Evolutionary conservation across 1,140 invertebrate species (phyloP).

Genomic region (Procambarus clarkii): DNA sequence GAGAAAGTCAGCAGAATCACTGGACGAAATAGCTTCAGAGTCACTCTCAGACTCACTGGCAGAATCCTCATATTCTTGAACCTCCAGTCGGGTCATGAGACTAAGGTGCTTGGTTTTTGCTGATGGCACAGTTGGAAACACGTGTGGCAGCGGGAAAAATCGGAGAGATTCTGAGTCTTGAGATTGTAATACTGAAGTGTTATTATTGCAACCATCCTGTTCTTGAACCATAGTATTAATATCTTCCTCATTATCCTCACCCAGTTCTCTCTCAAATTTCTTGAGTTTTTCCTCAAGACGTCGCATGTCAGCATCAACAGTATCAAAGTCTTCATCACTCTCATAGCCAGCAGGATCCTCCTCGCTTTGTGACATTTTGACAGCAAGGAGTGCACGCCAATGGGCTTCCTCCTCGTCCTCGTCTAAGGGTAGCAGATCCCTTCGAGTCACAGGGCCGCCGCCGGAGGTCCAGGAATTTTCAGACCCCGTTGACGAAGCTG

Average conservation of each 20-base stretch:
- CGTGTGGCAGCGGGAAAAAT: conserved; percentile 40
- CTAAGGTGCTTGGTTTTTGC: conserved; percentile 70
- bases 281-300: conserved; percentile 70
- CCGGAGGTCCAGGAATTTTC: conserved; percentile 58
- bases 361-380: conserved; percentile 48
- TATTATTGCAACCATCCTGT: background rate
- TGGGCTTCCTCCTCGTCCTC: conserved; percentile 62
- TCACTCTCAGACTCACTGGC: conserved; percentile 55
- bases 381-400: conserved; percentile 59
- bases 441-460: conserved; percentile 58
- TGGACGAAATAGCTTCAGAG: conserved; percentile 46
- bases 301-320: conserved; percentile 69
- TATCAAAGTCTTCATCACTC: conserved; percentile 70
- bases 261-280: conserved; percentile 66
- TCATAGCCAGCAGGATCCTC: conserved; percentile 56
- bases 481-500: conserved; percentile 53
- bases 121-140: conserved; percentile 47
- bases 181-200: background rate
- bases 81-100: conserved; percentile 62
- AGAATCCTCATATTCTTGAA: conserved; percentile 52
- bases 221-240: background rate
- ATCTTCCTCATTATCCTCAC: background rate
- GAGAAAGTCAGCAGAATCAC: conserved; percentile 61
- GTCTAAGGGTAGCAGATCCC: conserved; percentile 67
- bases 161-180: conserved; percentile 41